phyloP scores from a whole-genome alignment of 2,113 vertebrate species.

The Brienomyrus brachyistius region DNA sequence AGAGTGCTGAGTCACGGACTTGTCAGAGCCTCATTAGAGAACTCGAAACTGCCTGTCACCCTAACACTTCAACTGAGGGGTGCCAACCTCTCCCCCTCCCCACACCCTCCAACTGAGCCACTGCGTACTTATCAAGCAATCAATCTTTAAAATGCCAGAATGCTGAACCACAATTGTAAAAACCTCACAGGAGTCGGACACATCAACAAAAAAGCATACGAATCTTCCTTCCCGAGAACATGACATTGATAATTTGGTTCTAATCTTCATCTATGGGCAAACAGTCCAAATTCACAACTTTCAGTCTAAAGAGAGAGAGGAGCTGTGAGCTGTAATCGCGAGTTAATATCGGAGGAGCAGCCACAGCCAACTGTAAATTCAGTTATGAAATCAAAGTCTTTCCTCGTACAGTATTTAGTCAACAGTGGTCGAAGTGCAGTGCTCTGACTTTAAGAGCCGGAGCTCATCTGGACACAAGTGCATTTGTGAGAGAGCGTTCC shows the following conservation, averaged over 20 bases:
- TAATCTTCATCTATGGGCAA: background rate
- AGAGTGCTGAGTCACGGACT: background rate
- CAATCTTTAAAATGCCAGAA: background rate
- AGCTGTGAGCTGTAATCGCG: background rate
- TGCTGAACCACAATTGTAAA: background rate
- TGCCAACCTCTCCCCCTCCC: background rate
- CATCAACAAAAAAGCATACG: background rate
- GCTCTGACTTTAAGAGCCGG: background rate
- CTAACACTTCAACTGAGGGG: background rate
- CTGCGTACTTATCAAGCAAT: background rate
- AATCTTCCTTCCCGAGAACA: background rate
- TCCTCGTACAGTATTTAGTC: background rate
- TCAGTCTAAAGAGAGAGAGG: background rate
- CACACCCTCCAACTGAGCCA: background rate
- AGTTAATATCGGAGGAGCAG: background rate
- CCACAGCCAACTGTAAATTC: slow-evolving; percentile 1
- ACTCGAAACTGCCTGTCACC: background rate
- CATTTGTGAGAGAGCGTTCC: background rate
- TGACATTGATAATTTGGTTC: background rate
- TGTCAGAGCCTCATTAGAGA: background rate
- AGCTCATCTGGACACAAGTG: background rate
- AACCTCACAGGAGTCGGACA: background rate
- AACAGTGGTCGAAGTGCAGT: background rate
- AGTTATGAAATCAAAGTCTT: background rate
- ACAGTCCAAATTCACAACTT: background rate